Base-by-base conservation (phyloP, 2,113 vertebrate genomes). In the Menura novaehollandiae region DNA sequence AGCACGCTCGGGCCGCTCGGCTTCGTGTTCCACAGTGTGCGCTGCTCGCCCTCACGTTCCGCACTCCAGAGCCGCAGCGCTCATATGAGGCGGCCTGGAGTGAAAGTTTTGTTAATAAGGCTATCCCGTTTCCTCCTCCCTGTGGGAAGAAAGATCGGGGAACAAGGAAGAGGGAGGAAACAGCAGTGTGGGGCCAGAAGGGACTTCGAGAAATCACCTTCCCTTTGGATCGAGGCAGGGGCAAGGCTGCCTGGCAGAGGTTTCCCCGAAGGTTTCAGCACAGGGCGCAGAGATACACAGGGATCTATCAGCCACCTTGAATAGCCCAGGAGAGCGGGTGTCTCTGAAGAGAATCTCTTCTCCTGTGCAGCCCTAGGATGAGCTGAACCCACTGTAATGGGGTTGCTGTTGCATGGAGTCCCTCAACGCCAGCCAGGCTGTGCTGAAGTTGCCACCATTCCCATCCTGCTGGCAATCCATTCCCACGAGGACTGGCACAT, bases 21-120 rank as follows among this genome's bases (percentile, higher is more conserved):
- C 47, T 26, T 12, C 15, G 0, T 16, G 75, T 49, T 13, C 37
- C 52, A 1, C 53, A 32, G 43, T 2, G 0, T 8, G 11, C 0
- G 0, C 47, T 46, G 9, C 86, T 75, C 2, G 0, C 44, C n/a
- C 52, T 59, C 39, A 0, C 1, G 1, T 13, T 88, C 37, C 30
- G 0, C 8, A 16, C 35, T 53, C 8, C 46, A 5, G 32, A 52
- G 30, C 32, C 1, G 1, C 19, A 13, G 39, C 0, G 1, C 26
- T 69, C 26, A 51, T 71, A 64, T 5, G 71, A 24, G n/a, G 37
- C 83, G 43, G 49, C 19, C 32, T 2, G 12, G 37, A 80, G 41
- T 3, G 37, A 62, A 82, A 68, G 53, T 55, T 60, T 55, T 21
- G 18, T 15, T 60, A 10, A 26, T 20, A 16, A 62, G 11, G 19